These are phyloP conservation scores for Hyphantria cunea DNA, from an alignment of 1,140 invertebrate genomes.

Conservation along the genomic window DNA sequence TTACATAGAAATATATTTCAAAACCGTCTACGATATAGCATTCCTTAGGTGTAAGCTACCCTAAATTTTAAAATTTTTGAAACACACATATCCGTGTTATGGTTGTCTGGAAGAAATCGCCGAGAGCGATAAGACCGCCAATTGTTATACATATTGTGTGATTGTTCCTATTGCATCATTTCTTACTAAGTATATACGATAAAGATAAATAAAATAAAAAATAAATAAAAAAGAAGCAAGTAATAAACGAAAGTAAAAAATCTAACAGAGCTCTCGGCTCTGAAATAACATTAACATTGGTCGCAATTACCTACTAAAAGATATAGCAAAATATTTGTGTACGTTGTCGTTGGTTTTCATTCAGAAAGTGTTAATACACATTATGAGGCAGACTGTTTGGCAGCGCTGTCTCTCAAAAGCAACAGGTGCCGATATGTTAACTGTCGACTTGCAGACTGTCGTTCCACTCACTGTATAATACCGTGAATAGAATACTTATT, in stretches of 20 bases:
- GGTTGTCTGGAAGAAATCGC: no score
- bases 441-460: constrained; percentile 1
- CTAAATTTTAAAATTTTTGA: no score
- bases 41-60: no score
- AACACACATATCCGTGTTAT: no score
- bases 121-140: no score
- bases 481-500: constrained; percentile 26
- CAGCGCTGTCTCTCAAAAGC: not conserved
- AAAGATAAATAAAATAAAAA: no score
- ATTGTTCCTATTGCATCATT: no score
- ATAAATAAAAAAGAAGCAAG: not conserved
- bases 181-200: no score
- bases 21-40: no score
- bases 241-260: not conserved
- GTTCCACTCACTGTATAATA: constrained; percentile 9
- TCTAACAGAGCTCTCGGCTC: not conserved
- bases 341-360: constrained; percentile 11
- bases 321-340: constrained; percentile 1
- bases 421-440: constrained; percentile 16
- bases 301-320: not conserved
- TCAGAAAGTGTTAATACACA: constrained; percentile 8
- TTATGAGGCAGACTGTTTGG: not conserved
- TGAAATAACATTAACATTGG: not conserved
- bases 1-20: no score
- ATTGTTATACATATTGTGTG: no score